Evolutionary conservation across 2,797 vertebrate species (phyloP).

Genomic region (Psittacula derbiana): DNA sequence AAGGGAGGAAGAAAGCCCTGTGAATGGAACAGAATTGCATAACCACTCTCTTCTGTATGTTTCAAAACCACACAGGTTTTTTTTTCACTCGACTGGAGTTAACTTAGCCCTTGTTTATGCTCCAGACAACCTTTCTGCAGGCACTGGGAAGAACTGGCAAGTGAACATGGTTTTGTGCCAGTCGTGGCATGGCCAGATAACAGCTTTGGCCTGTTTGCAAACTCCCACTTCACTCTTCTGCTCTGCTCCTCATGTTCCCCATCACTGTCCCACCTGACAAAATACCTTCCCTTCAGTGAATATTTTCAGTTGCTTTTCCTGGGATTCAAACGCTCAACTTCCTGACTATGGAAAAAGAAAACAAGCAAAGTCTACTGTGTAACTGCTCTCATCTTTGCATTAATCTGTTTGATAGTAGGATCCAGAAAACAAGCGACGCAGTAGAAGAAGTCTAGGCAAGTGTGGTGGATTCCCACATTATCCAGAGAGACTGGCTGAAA

Average conservation of each 20-base stretch:
- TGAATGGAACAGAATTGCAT: background rate
- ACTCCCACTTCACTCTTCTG: background rate
- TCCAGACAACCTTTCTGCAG: background rate
- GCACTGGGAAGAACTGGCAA: background rate
- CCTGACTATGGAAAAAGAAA: background rate
- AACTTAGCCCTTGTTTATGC: accelerated
- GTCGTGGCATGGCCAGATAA: background rate
- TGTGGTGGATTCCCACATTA: background rate
- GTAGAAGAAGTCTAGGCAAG: background rate
- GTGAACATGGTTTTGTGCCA: background rate
- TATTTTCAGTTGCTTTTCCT: background rate
- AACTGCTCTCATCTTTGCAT: conserved; percentile 29
- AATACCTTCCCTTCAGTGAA: background rate
- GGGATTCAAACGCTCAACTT: background rate
- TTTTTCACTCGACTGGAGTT: background rate
- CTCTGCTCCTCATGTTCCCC: background rate
- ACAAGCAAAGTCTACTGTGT: background rate
- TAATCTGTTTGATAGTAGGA: background rate
- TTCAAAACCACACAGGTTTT: background rate
- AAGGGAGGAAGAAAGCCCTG: background rate
- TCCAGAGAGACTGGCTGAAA: background rate
- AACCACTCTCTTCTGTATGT: accelerated
- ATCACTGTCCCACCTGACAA: background rate
- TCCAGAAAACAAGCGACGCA: background rate
- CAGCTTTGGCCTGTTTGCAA: background rate